A percentile compares a stretch with the other conserved stretches of the same genome.
phyloP scores from a whole-genome alignment of 1,140 invertebrate species.

The Akabosia matsudoensis region DNA sequence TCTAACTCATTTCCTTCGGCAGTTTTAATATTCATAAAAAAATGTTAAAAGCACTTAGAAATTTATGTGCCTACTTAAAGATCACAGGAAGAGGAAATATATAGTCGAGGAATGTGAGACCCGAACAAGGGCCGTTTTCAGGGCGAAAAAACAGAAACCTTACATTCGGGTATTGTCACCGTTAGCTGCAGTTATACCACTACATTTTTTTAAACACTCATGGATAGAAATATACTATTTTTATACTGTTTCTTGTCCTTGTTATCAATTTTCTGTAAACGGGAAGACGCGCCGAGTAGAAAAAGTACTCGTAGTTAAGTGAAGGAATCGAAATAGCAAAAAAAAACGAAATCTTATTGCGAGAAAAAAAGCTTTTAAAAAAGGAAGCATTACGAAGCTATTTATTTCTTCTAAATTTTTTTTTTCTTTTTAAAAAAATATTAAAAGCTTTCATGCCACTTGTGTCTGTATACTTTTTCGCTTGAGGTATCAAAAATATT shows the following conservation, averaged over 20 bases:
- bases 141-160: too few relatives aligned
- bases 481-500: slow-evolving; percentile 22
- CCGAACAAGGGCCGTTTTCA: too few relatives aligned
- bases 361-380: background rate
- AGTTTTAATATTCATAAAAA: background rate
- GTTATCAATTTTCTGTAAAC: too few relatives aligned
- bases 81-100: background rate
- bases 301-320: background rate
- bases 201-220: too few relatives aligned
- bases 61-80: background rate
- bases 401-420: slow-evolving; percentile 9
- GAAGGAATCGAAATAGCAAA: background rate
- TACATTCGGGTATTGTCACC: too few relatives aligned
- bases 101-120: too few relatives aligned
- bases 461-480: background rate
- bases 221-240: too few relatives aligned
- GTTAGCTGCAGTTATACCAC: too few relatives aligned
- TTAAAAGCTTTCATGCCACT: background rate
- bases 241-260: too few relatives aligned
- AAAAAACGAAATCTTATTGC: background rate
- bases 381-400: background rate
- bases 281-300: too few relatives aligned
- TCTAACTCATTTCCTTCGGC: slow-evolving; percentile 16
- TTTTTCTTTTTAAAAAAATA: slow-evolving; percentile 14
- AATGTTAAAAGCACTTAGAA: background rate